Conservation (phyloP, 1,140 invertebrate species). For the Amphibalanus amphitrite region DNA sequence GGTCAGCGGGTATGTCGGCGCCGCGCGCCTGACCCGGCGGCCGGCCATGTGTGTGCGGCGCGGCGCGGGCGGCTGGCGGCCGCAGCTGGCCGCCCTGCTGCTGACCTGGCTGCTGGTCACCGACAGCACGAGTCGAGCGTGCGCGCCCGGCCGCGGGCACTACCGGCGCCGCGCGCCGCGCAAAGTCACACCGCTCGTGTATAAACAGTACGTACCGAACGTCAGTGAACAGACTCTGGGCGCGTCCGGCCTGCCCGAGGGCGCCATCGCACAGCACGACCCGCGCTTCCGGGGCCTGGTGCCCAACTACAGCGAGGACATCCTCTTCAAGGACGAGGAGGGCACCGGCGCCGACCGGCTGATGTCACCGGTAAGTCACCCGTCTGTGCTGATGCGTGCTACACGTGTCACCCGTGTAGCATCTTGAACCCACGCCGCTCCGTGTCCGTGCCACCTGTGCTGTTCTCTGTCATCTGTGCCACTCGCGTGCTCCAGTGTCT, state of each 20-base stretch:
- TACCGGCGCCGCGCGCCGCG: slow-evolving; percentile 47
- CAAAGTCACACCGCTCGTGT: slow-evolving; percentile 76
- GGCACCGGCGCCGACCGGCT: slow-evolving; percentile 83
- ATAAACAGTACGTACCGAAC: slow-evolving; percentile 89
- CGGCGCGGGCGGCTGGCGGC: too few species aligned
- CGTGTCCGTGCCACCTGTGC: too few species aligned
- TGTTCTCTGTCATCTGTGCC: too few species aligned
- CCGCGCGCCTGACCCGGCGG: too few species aligned
- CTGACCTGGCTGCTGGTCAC: not conserved
- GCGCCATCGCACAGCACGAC: slow-evolving; percentile 56
- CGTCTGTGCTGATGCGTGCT: too few species aligned
- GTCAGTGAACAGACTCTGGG: slow-evolving; percentile 76
- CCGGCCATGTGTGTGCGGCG: too few species aligned
- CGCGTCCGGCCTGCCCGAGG: slow-evolving; percentile 71
- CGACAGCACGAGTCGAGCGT: slow-evolving; percentile 29
- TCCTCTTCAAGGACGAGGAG: slow-evolving; percentile 89
- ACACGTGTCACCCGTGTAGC: too few species aligned
- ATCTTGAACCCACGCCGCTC: too few species aligned
- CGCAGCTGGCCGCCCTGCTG: too few species aligned
- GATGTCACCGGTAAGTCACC: slow-evolving; percentile 76
- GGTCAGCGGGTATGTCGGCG: too few species aligned
- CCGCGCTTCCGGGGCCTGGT: slow-evolving; percentile 73
- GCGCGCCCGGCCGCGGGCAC: slow-evolving; percentile 70
- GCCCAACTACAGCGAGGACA: slow-evolving; percentile 84
- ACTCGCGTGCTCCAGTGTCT: too few species aligned